A percentile compares a stretch with the other conserved stretches of the same genome.
Evolutionary conservation across 2,113 vertebrate genomes (phyloP).

Genomic region (Leucoraja erinaceus): DNA sequence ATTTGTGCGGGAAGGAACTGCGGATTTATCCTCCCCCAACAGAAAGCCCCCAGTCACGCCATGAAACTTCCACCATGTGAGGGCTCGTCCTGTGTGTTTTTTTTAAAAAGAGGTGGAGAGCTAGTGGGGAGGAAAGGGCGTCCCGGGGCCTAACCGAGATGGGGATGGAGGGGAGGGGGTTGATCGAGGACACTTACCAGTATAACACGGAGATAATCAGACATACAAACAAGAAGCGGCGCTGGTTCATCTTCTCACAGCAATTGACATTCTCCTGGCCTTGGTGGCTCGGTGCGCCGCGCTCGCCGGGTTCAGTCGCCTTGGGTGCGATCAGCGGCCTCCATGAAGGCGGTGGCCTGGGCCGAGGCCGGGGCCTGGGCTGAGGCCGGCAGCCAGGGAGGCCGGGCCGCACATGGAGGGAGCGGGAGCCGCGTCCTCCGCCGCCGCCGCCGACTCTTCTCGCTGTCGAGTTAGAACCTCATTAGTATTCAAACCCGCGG

Average conservation of each 20-base stretch:
- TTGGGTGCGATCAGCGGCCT: neutral
- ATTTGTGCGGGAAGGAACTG: too few relatives aligned
- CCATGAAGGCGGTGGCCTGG: neutral
- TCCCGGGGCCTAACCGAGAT: neutral
- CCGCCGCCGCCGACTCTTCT: neutral
- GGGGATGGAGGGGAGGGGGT: neutral
- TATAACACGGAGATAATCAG: slow-evolving; percentile 21
- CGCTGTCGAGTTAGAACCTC: slow-evolving; percentile 35
- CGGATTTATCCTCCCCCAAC: too few relatives aligned
- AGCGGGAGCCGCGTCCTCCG: neutral
- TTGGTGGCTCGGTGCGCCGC: neutral
- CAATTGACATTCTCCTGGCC: slow-evolving; percentile 17
- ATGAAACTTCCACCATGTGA: neutral
- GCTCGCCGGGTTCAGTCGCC: neutral
- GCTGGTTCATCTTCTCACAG: slow-evolving; percentile 37
- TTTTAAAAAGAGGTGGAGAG: too few relatives aligned
- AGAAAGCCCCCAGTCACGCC: too few relatives aligned
- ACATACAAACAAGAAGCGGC: slow-evolving; percentile 34
- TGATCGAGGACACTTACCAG: slow-evolving; percentile 1
- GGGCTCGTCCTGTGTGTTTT: neutral
- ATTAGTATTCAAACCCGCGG: neutral
- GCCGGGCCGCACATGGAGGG: neutral
- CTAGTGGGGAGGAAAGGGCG: neutral
- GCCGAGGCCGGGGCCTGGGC: neutral
- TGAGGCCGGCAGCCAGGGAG: neutral